Percentiles rank a stretch among this genome's conserved stretches.
phyloP scores from a whole-genome alignment of 2,113 vertebrate genomes.

The Cranoglanis bouderius region DNA sequence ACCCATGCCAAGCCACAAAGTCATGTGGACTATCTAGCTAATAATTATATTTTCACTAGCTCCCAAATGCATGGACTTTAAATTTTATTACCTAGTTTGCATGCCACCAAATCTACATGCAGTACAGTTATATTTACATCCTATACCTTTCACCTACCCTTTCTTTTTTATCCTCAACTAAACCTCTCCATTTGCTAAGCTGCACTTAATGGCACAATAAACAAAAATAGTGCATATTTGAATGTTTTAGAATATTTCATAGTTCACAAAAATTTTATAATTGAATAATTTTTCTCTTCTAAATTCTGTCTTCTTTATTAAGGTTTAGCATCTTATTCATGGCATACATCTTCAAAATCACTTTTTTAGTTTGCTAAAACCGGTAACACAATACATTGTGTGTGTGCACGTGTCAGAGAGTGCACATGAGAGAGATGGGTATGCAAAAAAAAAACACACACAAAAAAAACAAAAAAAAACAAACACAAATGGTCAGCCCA shows the following conservation, averaged over 20 bases:
- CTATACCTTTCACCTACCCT: not conserved
- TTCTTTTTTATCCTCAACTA: not conserved
- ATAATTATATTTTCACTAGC: not conserved
- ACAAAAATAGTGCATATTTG: not conserved
- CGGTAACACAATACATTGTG: not conserved
- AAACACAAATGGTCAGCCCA: not conserved
- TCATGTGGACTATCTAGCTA: not conserved
- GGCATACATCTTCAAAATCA: not conserved
- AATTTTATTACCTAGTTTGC: too few relatives aligned
- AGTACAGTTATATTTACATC: not conserved
- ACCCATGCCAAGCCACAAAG: not conserved
- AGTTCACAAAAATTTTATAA: not conserved
- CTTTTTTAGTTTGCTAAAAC: not conserved
- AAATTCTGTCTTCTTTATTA: not conserved
- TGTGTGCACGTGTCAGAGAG: not conserved
- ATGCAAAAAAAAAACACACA: not conserved
- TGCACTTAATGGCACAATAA: too few relatives aligned
- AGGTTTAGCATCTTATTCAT: not conserved
- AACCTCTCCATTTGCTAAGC: not conserved
- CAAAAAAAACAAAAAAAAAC: not conserved
- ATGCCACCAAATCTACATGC: not conserved
- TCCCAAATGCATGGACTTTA: not conserved
- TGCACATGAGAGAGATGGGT: not conserved
- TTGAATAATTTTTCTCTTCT: not conserved
- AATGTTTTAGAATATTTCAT: not conserved